A percentile compares a stretch with the other conserved stretches of the same genome.
These are phyloP conservation scores for Suricata suricatta DNA, from an alignment of 2,113 vertebrate species.

Conservation along the genomic window DNA sequence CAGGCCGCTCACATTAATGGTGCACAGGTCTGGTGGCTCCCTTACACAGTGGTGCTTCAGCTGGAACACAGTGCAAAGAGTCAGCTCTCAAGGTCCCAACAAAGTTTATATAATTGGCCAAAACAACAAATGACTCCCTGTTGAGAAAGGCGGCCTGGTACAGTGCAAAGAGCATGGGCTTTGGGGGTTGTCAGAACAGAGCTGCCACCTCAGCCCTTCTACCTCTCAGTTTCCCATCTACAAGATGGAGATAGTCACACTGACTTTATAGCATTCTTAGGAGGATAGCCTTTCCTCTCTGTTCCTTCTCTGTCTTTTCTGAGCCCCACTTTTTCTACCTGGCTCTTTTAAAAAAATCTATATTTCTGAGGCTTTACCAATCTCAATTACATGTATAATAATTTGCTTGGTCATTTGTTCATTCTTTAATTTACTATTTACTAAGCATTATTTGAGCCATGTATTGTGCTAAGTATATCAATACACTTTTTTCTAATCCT, in stretches of 20 bases:
- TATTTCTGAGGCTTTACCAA: neutral
- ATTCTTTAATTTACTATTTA: neutral
- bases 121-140: neutral
- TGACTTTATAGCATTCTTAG: neutral
- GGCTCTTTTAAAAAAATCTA: neutral
- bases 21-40: slow-evolving; percentile 88
- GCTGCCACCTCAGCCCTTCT: neutral
- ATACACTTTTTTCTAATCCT: slow-evolving; percentile 2
- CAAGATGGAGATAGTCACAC: neutral
- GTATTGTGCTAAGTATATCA: neutral
- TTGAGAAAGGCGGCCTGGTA: neutral
- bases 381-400: neutral
- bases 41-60: slow-evolving; percentile 86
- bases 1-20: slow-evolving; percentile 86
- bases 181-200: neutral
- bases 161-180: neutral
- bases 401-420: neutral
- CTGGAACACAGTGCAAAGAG: slow-evolving; percentile 78
- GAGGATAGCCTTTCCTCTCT: neutral
- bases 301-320: neutral
- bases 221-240: neutral
- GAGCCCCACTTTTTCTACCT: neutral
- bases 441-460: neutral
- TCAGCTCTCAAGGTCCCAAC: neutral
- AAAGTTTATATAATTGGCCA: neutral